Base-by-base conservation (phyloP, 37 sponge, comb jelly and placozoan species). In the Mnemiopsis leidyi region DNA sequence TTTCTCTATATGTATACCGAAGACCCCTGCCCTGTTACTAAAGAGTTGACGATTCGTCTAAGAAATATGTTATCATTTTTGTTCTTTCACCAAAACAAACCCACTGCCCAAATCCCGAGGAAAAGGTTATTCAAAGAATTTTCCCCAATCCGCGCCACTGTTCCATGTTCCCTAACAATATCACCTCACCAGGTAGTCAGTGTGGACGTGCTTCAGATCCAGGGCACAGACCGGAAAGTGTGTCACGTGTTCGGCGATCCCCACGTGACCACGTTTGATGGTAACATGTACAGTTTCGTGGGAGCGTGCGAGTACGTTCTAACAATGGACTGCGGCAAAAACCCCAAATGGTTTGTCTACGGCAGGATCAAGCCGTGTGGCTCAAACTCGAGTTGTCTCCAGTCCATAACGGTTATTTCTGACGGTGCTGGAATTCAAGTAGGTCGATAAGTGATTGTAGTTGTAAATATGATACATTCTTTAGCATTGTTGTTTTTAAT, bases 161-260 rank as follows among this genome's bases (percentile, higher is more conserved):
- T n/a, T n/a, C n/a, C n/a, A n/a, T n/a, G n/a, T n/a, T n/a, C n/a
- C n/a, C n/a, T n/a, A n/a, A n/a, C n/a, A n/a, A n/a, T n/a, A n/a
- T n/a, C n/a, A n/a, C n/a, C n/a, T n/a, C n/a, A n/a, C n/a, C n/a
- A 79, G 82, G 21, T 36, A 33, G 37, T 79, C 23, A 79, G 29
- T 30, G 82, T 79, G 20, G 82, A 79, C 37, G 82, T 79, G 82
- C 21, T 79, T 2, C 30, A 79, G 20, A 35, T 79, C 5, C 82
- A 33, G 36, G 37, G 5, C 34, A 29, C 82, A 3, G 36, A 35
- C 2, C 35, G 82, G 36, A 79, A 79, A 29, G 82, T 79, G 37
- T 79, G 82, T 33, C 82, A 79, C 36, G 82, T 79, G 82, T 79
- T 79, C 29, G 82, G 82, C 36, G 82, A 79, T 23, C 82, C 82